These are phyloP conservation scores for Platichthys flesus DNA, from an alignment of 2,113 vertebrate genomes.

Conservation along the genomic window DNA sequence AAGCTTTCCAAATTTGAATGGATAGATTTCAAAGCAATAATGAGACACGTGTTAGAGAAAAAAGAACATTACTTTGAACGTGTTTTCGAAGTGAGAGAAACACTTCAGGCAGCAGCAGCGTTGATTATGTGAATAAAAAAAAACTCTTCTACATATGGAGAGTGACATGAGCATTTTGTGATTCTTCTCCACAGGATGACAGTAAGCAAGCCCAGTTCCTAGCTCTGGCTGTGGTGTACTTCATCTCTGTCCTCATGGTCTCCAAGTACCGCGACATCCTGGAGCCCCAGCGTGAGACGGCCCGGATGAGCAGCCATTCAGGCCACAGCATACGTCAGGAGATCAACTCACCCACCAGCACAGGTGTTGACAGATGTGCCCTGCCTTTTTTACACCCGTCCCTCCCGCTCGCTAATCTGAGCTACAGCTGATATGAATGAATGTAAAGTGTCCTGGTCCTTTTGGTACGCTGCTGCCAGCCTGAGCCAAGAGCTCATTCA, in stretches of 20 bases:
- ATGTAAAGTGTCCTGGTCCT: conserved; percentile 25
- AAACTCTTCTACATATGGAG: neutral
- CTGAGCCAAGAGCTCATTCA: conserved; percentile 41
- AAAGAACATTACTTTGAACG: neutral
- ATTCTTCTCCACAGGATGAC: conserved; percentile 86
- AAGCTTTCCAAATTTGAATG: neutral
- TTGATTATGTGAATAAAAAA: conserved; percentile 8
- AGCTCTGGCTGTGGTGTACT: conserved; percentile 97
- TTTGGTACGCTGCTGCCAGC: conserved; percentile 25
- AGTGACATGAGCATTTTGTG: conserved; percentile 22
- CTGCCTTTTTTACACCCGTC: conserved; percentile 26
- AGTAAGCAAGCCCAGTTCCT: conserved; percentile 98
- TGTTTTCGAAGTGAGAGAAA: conserved; percentile 9
- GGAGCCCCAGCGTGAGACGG: conserved; percentile 93
- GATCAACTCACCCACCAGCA: conserved; percentile 94
- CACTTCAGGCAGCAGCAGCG: neutral
- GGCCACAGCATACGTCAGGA: conserved; percentile 91
- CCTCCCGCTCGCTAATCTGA: conserved; percentile 20
- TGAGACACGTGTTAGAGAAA: neutral
- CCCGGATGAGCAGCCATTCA: conserved; percentile 88
- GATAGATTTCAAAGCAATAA: neutral
- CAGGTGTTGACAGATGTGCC: conserved; percentile 81
- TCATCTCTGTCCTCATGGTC: conserved; percentile 99
- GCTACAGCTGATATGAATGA: conserved; percentile 22
- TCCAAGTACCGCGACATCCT: conserved; percentile 99